Base-by-base conservation (phyloP, 2,888 invertebrate genomes). In the Matsumyia berberina region DNA sequence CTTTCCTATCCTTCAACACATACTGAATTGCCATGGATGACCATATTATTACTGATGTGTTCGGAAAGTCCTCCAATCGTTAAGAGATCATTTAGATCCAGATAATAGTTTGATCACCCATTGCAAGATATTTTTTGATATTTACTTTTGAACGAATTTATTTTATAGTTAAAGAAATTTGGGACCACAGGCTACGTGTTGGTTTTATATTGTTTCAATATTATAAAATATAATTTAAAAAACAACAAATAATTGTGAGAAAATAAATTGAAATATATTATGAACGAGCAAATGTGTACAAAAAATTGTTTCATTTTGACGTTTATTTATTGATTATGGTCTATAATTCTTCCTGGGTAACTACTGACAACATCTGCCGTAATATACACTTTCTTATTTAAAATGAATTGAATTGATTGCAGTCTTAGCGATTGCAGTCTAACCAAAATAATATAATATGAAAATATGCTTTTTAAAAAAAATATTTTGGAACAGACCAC, bases 171-270 rank as follows among this genome's bases (percentile, higher is more conserved):
- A 67, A 62, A 62, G 46, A 78, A 78, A 78, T 78, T 60, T 55
- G 78, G 78, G 78, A 78, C 78, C 78, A 78, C 62, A 78, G 62
- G 62, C 78, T 78, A 55, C 37, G 55, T 78, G 70, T 78, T 78
- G 70, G 78, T 78, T 53, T 74, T 72, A 55, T 67, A 51, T 72
- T 62, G 44, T 60, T 72, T 70, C 9, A 24, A 58, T 35, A 6
- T 17, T 55, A 19, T 49, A 49, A 29, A 29, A 51, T 24, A 51
- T 49, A 1, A 39, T 51, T 60, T 31, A 12, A 31, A 44, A 60
- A 57, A 60, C 60, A 39, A 31, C n/a, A 60, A 57, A 60, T 72
- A 39, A 31, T 17, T 72, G 29, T 70, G 35, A 58, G 49, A 46
- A 11, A 58, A 44, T 44, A 49, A 49, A 19, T 66, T 53, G 39